A percentile compares a stretch with the other conserved stretches of the same genome.
These are phyloP conservation scores for Aplocera efformata DNA, from an alignment of 2,888 invertebrate genomes.

Conservation along the genomic window DNA sequence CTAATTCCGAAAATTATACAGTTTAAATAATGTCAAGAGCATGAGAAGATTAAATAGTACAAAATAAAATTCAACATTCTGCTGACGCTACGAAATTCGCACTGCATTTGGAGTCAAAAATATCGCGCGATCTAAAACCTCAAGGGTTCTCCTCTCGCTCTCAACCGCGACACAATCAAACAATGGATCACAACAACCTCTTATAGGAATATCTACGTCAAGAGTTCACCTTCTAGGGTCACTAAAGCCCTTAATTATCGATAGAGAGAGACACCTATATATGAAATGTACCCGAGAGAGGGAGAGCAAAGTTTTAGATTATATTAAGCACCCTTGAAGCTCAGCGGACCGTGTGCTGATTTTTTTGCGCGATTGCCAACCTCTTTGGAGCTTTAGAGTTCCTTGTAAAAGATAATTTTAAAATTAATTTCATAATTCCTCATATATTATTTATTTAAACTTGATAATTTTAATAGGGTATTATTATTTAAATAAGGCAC, in stretches of 20 bases:
- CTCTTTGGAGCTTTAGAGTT: conserved; percentile 35
- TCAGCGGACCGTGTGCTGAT: conserved; percentile 59
- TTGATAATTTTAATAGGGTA: no score
- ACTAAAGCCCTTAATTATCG: conserved; percentile 69
- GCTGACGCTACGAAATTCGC: conserved; percentile 24
- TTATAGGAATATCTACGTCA: conserved; percentile 44
- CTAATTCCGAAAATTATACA: no score
- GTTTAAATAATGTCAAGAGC: no score
- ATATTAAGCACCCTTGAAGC: conserved; percentile 61
- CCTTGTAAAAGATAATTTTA: conserved; percentile 20
- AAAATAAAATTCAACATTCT: no score
- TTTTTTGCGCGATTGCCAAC: conserved; percentile 60
- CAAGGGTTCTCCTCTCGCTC: conserved; percentile 52
- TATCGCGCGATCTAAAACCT: conserved; percentile 28
- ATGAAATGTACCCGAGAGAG: conserved; percentile 21
- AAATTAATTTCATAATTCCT: no score
- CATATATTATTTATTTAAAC: no score
- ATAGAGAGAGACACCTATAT: conserved; percentile 36
- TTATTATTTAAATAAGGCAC: no score
- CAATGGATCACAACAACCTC: conserved; percentile 71
- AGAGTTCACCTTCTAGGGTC: conserved; percentile 59
- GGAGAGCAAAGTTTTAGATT: conserved; percentile 50
- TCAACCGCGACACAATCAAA: conserved; percentile 53
- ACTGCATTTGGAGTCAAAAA: conserved; percentile 45
- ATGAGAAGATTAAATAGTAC: no score